A percentile compares a stretch with the other conserved stretches of the same genome.
Conservation (phyloP, 2,888 invertebrate genomes). For the Antitype chi region DNA sequence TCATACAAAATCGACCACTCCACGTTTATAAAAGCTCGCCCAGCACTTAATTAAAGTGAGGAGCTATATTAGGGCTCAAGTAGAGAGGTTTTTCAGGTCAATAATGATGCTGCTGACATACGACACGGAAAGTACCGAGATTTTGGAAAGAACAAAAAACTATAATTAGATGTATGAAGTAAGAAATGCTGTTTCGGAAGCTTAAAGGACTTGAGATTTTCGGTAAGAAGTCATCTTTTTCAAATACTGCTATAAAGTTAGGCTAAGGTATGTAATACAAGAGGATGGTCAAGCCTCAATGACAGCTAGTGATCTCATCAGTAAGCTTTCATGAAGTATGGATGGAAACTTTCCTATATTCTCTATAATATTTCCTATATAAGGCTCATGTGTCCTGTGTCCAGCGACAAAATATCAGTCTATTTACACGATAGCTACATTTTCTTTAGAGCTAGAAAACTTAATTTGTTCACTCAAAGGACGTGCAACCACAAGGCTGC, state of each 20-base stretch:
- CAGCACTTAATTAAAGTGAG: neutral
- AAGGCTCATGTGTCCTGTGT: neutral
- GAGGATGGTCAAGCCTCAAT: neutral
- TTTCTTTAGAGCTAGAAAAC: conserved; percentile 14
- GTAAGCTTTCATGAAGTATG: neutral
- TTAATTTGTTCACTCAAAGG: conserved; percentile 16
- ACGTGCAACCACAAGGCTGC: conserved; percentile 13
- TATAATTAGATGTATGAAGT: neutral
- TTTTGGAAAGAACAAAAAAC: neutral
- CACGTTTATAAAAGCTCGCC: neutral
- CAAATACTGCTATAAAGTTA: neutral
- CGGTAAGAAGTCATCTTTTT: neutral
- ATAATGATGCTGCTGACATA: conserved; percentile 30
- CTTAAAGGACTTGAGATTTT: neutral
- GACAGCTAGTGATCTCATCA: neutral
- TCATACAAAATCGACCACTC: neutral
- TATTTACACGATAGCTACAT: neutral
- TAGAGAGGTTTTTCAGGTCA: conserved; percentile 31
- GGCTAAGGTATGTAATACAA: conserved; percentile 4
- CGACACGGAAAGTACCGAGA: neutral
- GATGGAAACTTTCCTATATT: neutral
- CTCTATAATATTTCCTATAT: no score
- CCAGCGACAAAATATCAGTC: neutral
- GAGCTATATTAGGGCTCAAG: conserved; percentile 6
- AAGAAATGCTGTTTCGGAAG: neutral